phyloP scores from a whole-genome alignment of 2,797 vertebrate species.

The Brachyrhaphis roseni region DNA sequence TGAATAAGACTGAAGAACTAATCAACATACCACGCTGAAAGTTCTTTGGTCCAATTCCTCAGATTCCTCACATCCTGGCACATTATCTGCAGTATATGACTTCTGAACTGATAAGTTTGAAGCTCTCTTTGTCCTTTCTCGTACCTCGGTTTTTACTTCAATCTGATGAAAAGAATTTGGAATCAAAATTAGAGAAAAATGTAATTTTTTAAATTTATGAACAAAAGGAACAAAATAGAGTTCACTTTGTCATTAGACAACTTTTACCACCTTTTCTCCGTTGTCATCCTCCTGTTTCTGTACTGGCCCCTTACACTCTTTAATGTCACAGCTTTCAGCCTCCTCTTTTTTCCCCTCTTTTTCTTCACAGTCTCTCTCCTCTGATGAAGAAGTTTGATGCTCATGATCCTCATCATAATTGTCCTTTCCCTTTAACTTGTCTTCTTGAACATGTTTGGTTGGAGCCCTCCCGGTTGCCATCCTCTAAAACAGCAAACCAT shows the following conservation, averaged over 20 bases:
- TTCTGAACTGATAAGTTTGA: slow-evolving; percentile 88
- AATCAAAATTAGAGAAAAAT: neutral
- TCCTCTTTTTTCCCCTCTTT: slow-evolving; percentile 86
- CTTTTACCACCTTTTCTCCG: slow-evolving; percentile 83
- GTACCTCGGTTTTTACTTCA: slow-evolving; percentile 87
- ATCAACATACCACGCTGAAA: slow-evolving; percentile 92
- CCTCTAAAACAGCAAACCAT: slow-evolving; percentile 71
- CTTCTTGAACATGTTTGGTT: slow-evolving; percentile 84
- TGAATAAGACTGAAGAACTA: neutral
- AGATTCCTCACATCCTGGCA: slow-evolving; percentile 90
- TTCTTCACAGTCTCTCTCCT: slow-evolving; percentile 87
- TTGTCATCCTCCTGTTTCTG: slow-evolving; percentile 86
- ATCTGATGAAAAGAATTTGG: slow-evolving; percentile 68
- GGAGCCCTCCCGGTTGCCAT: slow-evolving; percentile 79
- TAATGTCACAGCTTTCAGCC: slow-evolving; percentile 86
- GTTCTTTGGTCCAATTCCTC: slow-evolving; percentile 98
- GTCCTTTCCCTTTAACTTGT: slow-evolving; percentile 80
- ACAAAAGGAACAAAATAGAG: neutral
- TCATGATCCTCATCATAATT: slow-evolving; percentile 63
- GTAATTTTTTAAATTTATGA: neutral
- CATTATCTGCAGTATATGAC: slow-evolving; percentile 87
- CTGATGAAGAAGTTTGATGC: slow-evolving; percentile 69
- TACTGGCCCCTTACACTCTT: slow-evolving; percentile 86
- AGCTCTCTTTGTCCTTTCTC: slow-evolving; percentile 88
- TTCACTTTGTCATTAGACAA: neutral